Conservation (phyloP, 1,140 invertebrate genomes). For the Battus philenor region DNA sequence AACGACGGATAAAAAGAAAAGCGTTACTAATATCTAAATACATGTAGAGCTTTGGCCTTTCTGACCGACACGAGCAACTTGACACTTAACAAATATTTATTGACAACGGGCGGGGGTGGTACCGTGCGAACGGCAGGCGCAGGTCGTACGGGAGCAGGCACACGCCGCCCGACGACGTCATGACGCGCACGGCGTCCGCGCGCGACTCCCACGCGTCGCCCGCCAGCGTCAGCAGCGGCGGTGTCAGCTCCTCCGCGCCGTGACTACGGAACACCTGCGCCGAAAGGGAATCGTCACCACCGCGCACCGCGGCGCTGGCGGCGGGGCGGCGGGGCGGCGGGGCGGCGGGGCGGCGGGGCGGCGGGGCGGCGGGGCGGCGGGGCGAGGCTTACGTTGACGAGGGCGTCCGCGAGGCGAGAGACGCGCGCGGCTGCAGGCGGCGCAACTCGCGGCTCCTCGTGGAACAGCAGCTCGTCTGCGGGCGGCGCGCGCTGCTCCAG, state of each 20-base stretch:
- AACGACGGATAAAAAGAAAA: too few relatives aligned
- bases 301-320: conserved; percentile 23
- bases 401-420: conserved; percentile 80
- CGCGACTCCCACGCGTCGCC: conserved; percentile 75
- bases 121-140: conserved; percentile 72
- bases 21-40: too few relatives aligned
- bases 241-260: conserved; percentile 84
- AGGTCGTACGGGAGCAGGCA: conserved; percentile 88
- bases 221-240: conserved; percentile 87
- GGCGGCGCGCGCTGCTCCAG: conserved; percentile 38
- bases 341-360: conserved; percentile 85
- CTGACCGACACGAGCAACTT: too few relatives aligned
- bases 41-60: too few relatives aligned
- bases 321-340: conserved; percentile 89
- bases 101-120: not conserved
- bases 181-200: conserved; percentile 84
- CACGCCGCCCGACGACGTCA: conserved; percentile 89
- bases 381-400: too few relatives aligned
- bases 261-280: conserved; percentile 84
- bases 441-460: conserved; percentile 81
- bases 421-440: conserved; percentile 79
- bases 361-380: conserved; percentile 82
- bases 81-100: too few relatives aligned
- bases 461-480: conserved; percentile 53
- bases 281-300: not conserved